A percentile compares a stretch with the other conserved stretches of the same genome.
phyloP scores from a whole-genome alignment of 2,113 vertebrate species.

The Mixornis gularis region DNA sequence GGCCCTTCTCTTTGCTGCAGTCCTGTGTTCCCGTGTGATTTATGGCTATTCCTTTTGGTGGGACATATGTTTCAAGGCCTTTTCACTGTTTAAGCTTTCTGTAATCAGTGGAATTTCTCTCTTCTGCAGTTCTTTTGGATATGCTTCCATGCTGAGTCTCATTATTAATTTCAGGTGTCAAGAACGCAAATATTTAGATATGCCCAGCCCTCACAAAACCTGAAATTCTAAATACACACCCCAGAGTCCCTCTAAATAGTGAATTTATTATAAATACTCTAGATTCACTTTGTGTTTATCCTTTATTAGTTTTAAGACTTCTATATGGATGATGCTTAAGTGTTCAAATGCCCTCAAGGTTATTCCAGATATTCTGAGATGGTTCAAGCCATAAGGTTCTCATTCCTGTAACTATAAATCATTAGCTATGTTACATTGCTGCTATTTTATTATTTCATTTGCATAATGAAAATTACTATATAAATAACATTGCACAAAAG shows the following conservation, averaged over 20 bases:
- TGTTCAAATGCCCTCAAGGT: conserved; percentile 12
- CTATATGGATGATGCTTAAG: neutral
- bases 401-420: conserved; percentile 53
- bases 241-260: neutral
- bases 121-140: neutral
- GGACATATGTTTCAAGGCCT: conserved; percentile 48
- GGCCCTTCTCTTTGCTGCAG: conserved; percentile 34
- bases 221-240: neutral
- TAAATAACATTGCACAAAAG: conserved; percentile 61
- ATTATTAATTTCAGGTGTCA: neutral
- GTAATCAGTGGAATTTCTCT: conserved; percentile 4
- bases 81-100: conserved; percentile 30
- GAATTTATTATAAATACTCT: neutral
- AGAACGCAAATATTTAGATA: conserved; percentile 8
- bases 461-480: conserved; percentile 59
- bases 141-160: neutral
- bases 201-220: neutral
- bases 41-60: conserved; percentile 42
- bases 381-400: conserved; percentile 38
- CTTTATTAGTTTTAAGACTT: conserved; percentile 11
- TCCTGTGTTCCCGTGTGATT: conserved; percentile 37
- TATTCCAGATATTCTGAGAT: conserved; percentile 39
- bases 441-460: conserved; percentile 62
- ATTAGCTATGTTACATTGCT: conserved; percentile 1
- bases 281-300: neutral